Evolutionary conservation across 2,797 vertebrate species (phyloP).

Genomic region (Leucoraja ocellata): DNA sequence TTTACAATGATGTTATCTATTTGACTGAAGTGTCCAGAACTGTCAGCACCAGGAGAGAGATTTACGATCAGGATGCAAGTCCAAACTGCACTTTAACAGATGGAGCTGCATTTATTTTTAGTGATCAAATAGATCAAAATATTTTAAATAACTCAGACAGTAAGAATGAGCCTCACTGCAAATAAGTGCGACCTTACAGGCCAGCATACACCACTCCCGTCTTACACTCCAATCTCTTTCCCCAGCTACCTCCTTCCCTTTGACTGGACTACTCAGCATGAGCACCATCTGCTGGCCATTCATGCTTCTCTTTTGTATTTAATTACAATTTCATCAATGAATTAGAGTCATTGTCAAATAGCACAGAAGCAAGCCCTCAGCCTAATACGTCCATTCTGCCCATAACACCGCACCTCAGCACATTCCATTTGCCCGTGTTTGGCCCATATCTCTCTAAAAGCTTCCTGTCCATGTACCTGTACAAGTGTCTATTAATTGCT

Average conservation of each 20-base stretch:
- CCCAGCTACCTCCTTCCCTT: background rate
- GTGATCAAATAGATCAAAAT: background rate
- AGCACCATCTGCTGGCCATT: background rate
- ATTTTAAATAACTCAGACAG: background rate
- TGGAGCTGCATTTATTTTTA: background rate
- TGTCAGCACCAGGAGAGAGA: background rate
- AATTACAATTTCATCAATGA: background rate
- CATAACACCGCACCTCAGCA: no score
- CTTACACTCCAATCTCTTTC: no score
- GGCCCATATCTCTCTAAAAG: no score
- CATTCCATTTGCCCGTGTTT: no score
- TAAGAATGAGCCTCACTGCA: background rate
- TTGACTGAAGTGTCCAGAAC: background rate
- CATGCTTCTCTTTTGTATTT: background rate
- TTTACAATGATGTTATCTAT: background rate
- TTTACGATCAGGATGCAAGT: background rate
- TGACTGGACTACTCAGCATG: background rate
- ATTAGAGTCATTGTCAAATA: background rate
- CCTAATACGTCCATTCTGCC: no score
- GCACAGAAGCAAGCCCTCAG: no score
- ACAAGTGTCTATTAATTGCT: no score
- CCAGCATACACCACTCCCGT: no score
- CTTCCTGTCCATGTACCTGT: no score
- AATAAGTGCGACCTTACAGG: background rate
- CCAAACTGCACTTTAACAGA: conserved; percentile 14